Conservation (phyloP, 2,797 vertebrate genomes). For the Tenualosa ilisha region DNA sequence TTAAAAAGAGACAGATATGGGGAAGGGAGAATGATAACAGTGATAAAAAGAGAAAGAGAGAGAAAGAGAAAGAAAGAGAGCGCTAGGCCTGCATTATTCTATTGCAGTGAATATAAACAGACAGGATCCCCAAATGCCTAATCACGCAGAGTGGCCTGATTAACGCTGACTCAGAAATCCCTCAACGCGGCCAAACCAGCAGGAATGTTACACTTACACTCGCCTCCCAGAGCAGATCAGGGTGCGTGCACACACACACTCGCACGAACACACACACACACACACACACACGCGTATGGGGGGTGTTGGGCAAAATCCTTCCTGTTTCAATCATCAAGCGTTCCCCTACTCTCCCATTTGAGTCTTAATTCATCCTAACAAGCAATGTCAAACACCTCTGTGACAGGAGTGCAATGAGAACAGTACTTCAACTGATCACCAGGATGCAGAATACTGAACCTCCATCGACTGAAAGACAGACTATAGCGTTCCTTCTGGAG, state of each 20-base stretch:
- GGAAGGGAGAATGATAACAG: too few species aligned
- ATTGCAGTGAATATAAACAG: conserved; percentile 65
- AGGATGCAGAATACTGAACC: neutral
- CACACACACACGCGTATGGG: conserved; percentile 31
- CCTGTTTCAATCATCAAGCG: neutral
- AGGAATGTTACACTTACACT: conserved; percentile 64
- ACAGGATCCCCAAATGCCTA: conserved; percentile 62
- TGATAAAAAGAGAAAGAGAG: neutral
- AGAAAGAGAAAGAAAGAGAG: conserved; percentile 25
- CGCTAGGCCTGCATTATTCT: conserved; percentile 55
- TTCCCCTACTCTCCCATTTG: neutral
- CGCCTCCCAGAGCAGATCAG: conserved; percentile 19
- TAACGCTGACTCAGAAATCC: conserved; percentile 69
- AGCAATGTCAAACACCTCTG: neutral
- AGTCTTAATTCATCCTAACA: neutral
- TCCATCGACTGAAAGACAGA: neutral
- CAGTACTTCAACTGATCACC: neutral
- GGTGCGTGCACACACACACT: conserved; percentile 10
- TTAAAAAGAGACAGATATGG: too few species aligned
- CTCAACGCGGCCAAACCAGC: conserved; percentile 55
- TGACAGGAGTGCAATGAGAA: neutral
- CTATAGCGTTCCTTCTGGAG: neutral
- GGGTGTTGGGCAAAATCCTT: neutral
- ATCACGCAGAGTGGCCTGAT: conserved; percentile 72
- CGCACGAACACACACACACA: conserved; percentile 39